A percentile compares a stretch with the other conserved stretches of the same genome.
phyloP scores from a whole-genome alignment of 53 echinoderm and acorn worm species.

The Henricia sp. region DNA sequence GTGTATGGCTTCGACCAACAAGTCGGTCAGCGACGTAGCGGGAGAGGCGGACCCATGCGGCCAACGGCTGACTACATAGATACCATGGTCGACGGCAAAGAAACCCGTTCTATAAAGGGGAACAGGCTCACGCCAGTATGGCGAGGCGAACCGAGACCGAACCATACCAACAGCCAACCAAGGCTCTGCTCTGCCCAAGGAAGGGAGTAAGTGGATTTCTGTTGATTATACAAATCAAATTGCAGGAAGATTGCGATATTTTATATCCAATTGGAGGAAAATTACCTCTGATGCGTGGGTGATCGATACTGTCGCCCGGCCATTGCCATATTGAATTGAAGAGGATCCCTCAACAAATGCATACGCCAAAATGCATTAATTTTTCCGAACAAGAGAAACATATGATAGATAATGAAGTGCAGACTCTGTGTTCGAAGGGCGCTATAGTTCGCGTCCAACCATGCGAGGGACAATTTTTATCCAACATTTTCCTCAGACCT shows the following conservation, averaged over 20 bases:
- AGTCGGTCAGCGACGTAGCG: no score
- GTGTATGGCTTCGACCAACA: background rate
- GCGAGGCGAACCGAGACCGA: no score
- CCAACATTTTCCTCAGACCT: background rate
- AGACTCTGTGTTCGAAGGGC: background rate
- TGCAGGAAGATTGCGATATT: background rate
- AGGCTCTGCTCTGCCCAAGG: no score
- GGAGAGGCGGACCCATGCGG: no score
- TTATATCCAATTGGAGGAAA: background rate
- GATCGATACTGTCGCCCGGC: background rate
- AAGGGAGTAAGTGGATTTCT: no score
- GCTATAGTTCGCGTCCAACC: background rate
- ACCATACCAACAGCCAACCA: no score
- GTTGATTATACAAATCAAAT: background rate
- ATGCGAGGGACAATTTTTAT: background rate
- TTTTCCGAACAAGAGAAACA: background rate
- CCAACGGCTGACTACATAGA: no score
- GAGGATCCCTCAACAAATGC: background rate
- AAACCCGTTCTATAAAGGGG: no score
- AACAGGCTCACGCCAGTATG: no score
- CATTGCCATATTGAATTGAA: conserved; percentile 2
- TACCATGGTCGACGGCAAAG: no score
- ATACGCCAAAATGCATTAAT: background rate
- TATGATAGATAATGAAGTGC: background rate
- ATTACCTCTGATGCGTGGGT: conserved; percentile 1